Conservation (phyloP, 1,140 invertebrate species). For the Cyclina sinensis region DNA sequence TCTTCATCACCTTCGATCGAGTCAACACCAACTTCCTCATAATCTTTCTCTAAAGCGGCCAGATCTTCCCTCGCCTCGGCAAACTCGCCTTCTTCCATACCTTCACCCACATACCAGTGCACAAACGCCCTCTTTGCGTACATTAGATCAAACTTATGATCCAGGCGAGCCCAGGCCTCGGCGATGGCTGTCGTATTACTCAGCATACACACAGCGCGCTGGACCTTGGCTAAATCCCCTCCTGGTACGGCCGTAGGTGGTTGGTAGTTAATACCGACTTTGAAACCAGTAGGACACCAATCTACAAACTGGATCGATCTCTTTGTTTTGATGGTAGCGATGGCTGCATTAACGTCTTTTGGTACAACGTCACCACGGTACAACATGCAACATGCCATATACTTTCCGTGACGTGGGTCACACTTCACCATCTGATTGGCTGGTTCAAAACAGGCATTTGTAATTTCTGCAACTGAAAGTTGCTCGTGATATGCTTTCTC, state of each 20-base stretch:
- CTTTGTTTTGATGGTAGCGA: conserved; percentile 93
- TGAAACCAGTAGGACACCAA: conserved; percentile 78
- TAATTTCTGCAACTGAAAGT: conserved; percentile 86
- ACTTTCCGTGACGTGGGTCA: conserved; percentile 95
- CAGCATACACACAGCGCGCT: conserved; percentile 88
- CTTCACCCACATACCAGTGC: conserved; percentile 92
- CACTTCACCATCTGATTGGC: conserved; percentile 97
- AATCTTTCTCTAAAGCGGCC: conserved; percentile 91
- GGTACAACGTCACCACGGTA: conserved; percentile 87
- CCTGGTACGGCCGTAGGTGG: conserved; percentile 90
- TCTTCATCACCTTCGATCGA: conserved; percentile 82
- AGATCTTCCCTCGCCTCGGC: conserved; percentile 91
- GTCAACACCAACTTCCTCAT: conserved; percentile 91
- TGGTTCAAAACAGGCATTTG: conserved; percentile 94
- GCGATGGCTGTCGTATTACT: conserved; percentile 93
- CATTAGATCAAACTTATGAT: conserved; percentile 90
- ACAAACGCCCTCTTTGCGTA: conserved; percentile 86
- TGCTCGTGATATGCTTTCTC: conserved; percentile 86
- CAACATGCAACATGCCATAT: conserved; percentile 88
- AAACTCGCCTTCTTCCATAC: conserved; percentile 93
- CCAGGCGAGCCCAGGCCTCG: conserved; percentile 89
- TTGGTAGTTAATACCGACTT: conserved; percentile 88
- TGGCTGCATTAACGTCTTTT: conserved; percentile 95
- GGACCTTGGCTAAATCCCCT: conserved; percentile 91
- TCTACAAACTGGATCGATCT: conserved; percentile 85